Base-by-base conservation (phyloP, 1,140 invertebrate species). In the Drosophila auraria region DNA sequence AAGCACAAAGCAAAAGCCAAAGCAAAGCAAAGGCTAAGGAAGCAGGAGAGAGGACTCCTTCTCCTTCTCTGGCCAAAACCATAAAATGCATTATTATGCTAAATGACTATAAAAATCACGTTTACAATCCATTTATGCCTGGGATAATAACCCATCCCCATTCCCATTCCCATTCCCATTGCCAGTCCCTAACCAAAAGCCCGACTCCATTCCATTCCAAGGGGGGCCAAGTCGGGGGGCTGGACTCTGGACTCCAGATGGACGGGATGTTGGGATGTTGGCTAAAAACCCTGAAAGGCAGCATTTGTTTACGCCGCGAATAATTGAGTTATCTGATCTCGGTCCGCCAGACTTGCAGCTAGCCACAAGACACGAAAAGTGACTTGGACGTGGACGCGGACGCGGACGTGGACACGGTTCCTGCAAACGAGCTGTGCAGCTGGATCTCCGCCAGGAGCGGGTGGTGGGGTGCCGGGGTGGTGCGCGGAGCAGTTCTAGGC, bases 41-140 rank as follows among this genome's bases (percentile, higher is more conserved):
- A n/a, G 36, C 23, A 44, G 20, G 15, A 9, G 58, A 5, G 50
- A 42, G 58, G 23, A 54, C 49, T 38, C 20, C 50, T 40, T 47
- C 25, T 56, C 50, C 61, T 2, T 3, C 68, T 62, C 73, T 74
- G 81, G 78, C 62, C 61, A 61, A 74, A 86, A 81, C 84, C 84
- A 89, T 89, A 89, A 89, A 92, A 92, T 91, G 87, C 91, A 91
- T 92, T 92, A 92, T 92, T 92, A 92, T 92, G 87, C 91, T 92
- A 92, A 92, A 92, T 92, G 91, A 91, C 91, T 92, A 92, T 92
- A 92, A 92, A 92, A 92, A 92, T 92, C 91, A 92, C 91, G 91
- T 92, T 92, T 92, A 92, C 91, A 92, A 92, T 92, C 91, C 91
- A 92, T 92, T 92, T 92, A 92, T 92, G 91, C 91, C 84, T 81